A percentile compares a stretch with the other conserved stretches of the same genome.
Evolutionary conservation across 2,113 vertebrate genomes (phyloP).

Genomic region (Elaphurus davidianus): DNA sequence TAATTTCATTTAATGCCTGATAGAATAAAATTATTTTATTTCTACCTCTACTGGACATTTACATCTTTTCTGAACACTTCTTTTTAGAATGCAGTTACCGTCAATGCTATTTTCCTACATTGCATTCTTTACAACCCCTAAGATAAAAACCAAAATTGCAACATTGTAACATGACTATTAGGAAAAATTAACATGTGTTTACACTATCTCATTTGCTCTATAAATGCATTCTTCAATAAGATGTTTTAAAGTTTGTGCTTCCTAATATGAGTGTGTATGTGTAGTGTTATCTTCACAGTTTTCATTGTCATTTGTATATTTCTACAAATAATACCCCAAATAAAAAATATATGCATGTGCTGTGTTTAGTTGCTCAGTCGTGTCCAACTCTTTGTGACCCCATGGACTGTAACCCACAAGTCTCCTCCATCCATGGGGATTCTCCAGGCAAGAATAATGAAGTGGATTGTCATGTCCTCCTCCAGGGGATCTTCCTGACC

Average conservation of each 20-base stretch:
- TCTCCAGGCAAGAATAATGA: neutral
- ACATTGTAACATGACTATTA: neutral
- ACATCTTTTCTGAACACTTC: neutral
- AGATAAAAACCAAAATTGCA: neutral
- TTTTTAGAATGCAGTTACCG: neutral
- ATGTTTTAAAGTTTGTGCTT: constrained; percentile 12
- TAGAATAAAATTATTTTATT: neutral
- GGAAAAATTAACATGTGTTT: neutral
- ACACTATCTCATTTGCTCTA: neutral
- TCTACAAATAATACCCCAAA: constrained; percentile 24
- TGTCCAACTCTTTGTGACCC: neutral
- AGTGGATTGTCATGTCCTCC: neutral
- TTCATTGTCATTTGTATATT: neutral
- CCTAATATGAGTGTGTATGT: neutral
- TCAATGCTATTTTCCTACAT: neutral
- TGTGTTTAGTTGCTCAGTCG: neutral
- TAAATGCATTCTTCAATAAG: constrained; percentile 39
- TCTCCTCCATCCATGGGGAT: neutral
- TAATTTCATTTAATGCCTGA: neutral
- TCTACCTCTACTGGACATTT: neutral
- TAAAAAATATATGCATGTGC: neutral
- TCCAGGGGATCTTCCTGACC: neutral
- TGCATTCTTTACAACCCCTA: neutral
- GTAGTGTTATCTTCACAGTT: neutral
- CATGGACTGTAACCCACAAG: neutral